phyloP scores from a whole-genome alignment of 1,140 invertebrate species.

The Chrysomallon squamiferum region DNA sequence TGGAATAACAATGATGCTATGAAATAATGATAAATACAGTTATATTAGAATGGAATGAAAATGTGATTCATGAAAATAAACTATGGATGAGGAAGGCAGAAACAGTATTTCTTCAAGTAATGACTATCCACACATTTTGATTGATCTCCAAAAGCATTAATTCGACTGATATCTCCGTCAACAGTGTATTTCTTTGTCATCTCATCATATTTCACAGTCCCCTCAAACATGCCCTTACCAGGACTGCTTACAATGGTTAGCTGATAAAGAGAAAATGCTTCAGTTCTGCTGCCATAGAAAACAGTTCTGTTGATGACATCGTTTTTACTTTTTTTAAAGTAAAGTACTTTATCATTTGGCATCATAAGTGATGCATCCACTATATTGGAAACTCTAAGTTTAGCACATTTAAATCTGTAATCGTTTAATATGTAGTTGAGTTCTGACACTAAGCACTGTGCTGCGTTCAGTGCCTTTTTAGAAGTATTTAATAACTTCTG shows the following conservation, averaged over 20 bases:
- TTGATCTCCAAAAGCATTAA: conserved; percentile 55
- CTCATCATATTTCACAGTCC: conserved; percentile 38
- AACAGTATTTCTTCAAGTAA: conserved; percentile 57
- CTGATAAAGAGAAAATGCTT: conserved; percentile 43
- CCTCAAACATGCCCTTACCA: conserved; percentile 57
- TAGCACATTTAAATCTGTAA: conserved; percentile 28
- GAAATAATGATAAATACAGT: background rate
- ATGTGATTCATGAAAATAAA: background rate
- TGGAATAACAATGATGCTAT: conserved; percentile 3
- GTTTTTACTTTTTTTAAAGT: conserved; percentile 41
- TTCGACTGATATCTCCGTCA: conserved; percentile 56
- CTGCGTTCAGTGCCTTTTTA: conserved; percentile 33
- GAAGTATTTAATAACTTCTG: conserved; percentile 4
- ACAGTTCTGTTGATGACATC: conserved; percentile 44
- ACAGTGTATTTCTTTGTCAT: conserved; percentile 22
- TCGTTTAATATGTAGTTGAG: conserved; percentile 36
- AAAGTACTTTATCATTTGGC: conserved; percentile 32
- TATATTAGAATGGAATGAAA: background rate
- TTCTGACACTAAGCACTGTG: conserved; percentile 25
- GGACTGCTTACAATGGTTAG: conserved; percentile 51
- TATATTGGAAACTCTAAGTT: conserved; percentile 17
- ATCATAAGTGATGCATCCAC: conserved; percentile 18
- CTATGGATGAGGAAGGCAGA: conserved; percentile 31
- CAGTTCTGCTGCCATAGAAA: conserved; percentile 31
- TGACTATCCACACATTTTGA: conserved; percentile 49